Conservation (phyloP, 1,140 invertebrate species). For the Drosophila parabipectinata region DNA sequence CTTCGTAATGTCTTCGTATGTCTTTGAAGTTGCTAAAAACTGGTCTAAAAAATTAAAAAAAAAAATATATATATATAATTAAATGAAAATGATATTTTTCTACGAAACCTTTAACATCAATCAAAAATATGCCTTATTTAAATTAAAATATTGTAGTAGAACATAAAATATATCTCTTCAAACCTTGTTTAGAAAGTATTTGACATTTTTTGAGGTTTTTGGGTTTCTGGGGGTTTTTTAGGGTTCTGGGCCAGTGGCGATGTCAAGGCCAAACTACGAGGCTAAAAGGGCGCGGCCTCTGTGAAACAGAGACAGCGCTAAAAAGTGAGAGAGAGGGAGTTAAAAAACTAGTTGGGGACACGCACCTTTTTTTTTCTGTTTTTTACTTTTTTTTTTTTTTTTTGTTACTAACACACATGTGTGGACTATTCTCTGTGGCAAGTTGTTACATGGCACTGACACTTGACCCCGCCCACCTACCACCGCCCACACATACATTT, state of each 20-base stretch:
- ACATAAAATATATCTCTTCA: too few relatives aligned
- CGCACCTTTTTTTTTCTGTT: conserved; percentile 32
- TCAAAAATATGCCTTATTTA: too few relatives aligned
- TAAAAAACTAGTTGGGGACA: neutral
- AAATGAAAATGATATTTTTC: too few relatives aligned
- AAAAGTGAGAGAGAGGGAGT: neutral
- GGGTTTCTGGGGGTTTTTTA: neutral
- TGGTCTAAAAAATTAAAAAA: too few relatives aligned
- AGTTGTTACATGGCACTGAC: conserved; percentile 79
- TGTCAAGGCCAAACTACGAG: conserved; percentile 32
- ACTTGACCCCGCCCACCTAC: conserved; percentile 38
- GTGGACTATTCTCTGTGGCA: conserved; percentile 58
- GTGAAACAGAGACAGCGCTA: neutral
- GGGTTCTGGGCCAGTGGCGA: neutral
- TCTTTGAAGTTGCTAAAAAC: too few relatives aligned
- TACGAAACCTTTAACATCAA: too few relatives aligned
- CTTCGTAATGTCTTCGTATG: too few relatives aligned
- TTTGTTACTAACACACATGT: conserved; percentile 1
- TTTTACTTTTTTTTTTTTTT: neutral
- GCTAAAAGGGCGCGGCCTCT: conserved; percentile 23
- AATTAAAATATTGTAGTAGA: too few relatives aligned
- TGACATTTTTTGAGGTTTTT: neutral
- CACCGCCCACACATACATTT: conserved; percentile 30
- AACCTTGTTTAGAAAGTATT: neutral
- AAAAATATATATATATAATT: too few relatives aligned